Base-by-base conservation (phyloP, 2,888 invertebrate genomes). In the Euproctis similis region DNA sequence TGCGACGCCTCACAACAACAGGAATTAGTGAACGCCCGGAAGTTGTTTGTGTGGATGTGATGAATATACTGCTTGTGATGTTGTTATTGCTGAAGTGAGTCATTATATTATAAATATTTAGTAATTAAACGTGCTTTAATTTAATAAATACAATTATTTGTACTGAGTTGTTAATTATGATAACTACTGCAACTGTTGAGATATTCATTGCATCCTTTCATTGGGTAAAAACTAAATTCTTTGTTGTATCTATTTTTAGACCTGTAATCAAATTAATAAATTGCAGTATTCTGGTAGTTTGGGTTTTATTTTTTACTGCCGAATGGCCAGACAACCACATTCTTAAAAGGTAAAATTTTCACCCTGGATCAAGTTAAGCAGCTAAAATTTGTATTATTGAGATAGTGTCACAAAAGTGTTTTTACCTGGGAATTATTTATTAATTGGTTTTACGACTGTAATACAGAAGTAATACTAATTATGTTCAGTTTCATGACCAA, bases 241-340 rank as follows among this genome's bases (percentile, higher is more conserved):
- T 65, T 74, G 73, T 67, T 61, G 63, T 66, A 67, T 55, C 54
- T 60, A 61, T 59, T 51, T 52, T 43, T 77, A 80, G 77, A 73
- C 73, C 71, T 74, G 73, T 76, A 81, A n/a, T n/a, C n/a, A n/a
- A n/a, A n/a, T n/a, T n/a, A n/a, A 77, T 74, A 80, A 80, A 81
- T 82, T 81, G 70, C 81, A 82, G 82, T 82, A 81, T 81, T 81
- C 69, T 74, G 69, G 71, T 52, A 26, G 37, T n/a, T 39, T 39
- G 42, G 53, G 42, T 62, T 19, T 31, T 19, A 26, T 13, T n/a
- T 14, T 14, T 14, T 4, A 14, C 14, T 14, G 14, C 14, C 4
- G 14, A 4, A 14, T 14, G n/a, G n/a, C n/a, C n/a, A n/a, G n/a
- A n/a, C n/a, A n/a, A n/a, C n/a, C n/a, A n/a, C n/a, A n/a, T n/a